Conservation (phyloP, 2,888 invertebrate species). For the Dynastes tityus region DNA sequence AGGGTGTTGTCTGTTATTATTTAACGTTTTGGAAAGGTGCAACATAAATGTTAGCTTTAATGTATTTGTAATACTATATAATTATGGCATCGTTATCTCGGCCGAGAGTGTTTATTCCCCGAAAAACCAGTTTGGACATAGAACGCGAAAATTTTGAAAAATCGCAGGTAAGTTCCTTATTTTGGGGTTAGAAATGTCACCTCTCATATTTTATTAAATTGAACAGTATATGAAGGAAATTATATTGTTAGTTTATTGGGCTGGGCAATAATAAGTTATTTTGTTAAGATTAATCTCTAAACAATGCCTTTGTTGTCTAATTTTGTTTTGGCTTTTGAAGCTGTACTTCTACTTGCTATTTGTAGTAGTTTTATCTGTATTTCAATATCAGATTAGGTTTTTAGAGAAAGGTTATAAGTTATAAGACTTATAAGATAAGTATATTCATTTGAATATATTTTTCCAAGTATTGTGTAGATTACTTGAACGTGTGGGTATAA, state of each 20-base stretch:
- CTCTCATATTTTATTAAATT: background rate
- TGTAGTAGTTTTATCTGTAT: slow-evolving; percentile 12
- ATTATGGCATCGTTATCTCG: slow-evolving; percentile 82
- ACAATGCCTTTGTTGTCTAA: slow-evolving; percentile 8
- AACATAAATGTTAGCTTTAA: slow-evolving; percentile 46
- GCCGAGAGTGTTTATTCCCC: slow-evolving; percentile 81
- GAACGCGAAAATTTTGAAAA: slow-evolving; percentile 90
- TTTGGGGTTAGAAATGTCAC: slow-evolving; percentile 26
- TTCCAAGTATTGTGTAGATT: slow-evolving; percentile 22
- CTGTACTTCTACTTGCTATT: background rate
- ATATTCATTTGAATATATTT: background rate
- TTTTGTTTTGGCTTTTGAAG: background rate
- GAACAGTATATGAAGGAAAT: background rate
- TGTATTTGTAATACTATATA: slow-evolving; percentile 40
- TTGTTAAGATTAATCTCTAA: slow-evolving; percentile 14
- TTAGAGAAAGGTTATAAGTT: slow-evolving; percentile 24
- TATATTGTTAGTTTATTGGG: background rate
- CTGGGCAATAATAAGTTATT: background rate
- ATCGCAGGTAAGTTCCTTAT: slow-evolving; percentile 77
- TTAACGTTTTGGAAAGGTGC: slow-evolving; percentile 45
- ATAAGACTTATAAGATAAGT: background rate
- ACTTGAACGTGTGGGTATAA: slow-evolving; percentile 27
- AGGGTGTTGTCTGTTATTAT: slow-evolving; percentile 69
- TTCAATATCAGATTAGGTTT: slow-evolving; percentile 33
- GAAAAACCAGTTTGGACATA: slow-evolving; percentile 83